Base-by-base conservation (phyloP, 1,140 invertebrate species). In the Papilio xuthus region DNA sequence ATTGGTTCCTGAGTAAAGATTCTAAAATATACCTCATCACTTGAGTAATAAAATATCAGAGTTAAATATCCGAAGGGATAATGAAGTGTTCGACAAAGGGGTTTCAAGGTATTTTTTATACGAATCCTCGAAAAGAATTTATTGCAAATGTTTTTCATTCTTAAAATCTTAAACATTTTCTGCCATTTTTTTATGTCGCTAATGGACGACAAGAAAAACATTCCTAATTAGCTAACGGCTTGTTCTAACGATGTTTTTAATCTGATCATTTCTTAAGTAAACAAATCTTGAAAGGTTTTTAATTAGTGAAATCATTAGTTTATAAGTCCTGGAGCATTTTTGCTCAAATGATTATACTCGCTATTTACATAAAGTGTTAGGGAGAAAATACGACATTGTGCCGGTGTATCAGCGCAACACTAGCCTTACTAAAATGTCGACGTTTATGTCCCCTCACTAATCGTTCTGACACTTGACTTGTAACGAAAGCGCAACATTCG, bases 1-100 rank as follows among this genome's bases (percentile, higher is more conserved):
- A n/a, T n/a, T n/a, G n/a, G n/a, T n/a, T n/a, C 69, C 53, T 69
- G 47, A 60, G 15, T 82, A 82, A 86, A 79, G 12, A 28, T 63
- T 70, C 44, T 83, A 86, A 86, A 89, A 85, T 32, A 82, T 82
- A 81, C 79, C 82, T 85, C 71, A 81, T 81, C 79, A 89, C 89
- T 89, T 89, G 83, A 86, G 89, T 91, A 90, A 91, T 90, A 88
- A 89, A 90, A 89, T 90, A 90, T 87, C 83, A 82, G 81, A 86
- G 88, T 91, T 85, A 87, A 86, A 81, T 85, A 78, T 78, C 79
- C 67, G 70, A 81, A 73, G 81, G 87, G 84, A 87, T 89, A 87
- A 91, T 87, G 88, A 84, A 90, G 63, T 82, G 86, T 86, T 83
- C 77, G 83, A 86, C 80, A 83, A 86, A 80, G 78, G 79, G 84